phyloP scores from a whole-genome alignment of 2,113 vertebrate genomes.

The Pipa parva region DNA sequence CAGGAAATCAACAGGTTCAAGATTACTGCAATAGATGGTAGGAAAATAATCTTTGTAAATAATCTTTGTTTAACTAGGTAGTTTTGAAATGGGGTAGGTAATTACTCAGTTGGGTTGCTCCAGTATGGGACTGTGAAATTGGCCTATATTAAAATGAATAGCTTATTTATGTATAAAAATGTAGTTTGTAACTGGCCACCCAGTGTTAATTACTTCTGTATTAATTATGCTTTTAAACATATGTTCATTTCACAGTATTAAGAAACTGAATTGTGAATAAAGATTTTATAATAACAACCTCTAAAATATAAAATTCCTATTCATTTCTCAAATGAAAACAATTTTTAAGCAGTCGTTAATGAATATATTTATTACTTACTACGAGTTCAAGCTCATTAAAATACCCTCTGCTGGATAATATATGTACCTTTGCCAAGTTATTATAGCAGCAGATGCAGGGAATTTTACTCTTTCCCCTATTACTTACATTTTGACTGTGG shows the following conservation, averaged over 20 bases:
- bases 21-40: no score
- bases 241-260: conserved; percentile 30
- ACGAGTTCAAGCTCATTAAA: conserved; percentile 10
- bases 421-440: conserved; percentile 18
- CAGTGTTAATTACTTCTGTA: conserved; percentile 31
- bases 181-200: conserved; percentile 16
- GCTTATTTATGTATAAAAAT: conserved; percentile 31
- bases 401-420: conserved; percentile 1
- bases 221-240: neutral
- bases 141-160: conserved; percentile 18
- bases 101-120: conserved; percentile 46
- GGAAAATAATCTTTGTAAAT: no score
- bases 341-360: neutral
- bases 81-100: conserved; percentile 47
- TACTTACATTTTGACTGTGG: no score
- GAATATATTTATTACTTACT: conserved; percentile 18
- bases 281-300: neutral
- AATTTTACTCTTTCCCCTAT: conserved; percentile 18
- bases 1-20: no score
- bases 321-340: conserved; percentile 4
- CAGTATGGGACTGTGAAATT: conserved; percentile 43
- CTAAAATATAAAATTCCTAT: neutral
- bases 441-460: neutral
- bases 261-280: conserved; percentile 2
- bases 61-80: conserved; percentile 50